Conservation (phyloP, 2,113 vertebrate species). For the Alethe diademata region DNA sequence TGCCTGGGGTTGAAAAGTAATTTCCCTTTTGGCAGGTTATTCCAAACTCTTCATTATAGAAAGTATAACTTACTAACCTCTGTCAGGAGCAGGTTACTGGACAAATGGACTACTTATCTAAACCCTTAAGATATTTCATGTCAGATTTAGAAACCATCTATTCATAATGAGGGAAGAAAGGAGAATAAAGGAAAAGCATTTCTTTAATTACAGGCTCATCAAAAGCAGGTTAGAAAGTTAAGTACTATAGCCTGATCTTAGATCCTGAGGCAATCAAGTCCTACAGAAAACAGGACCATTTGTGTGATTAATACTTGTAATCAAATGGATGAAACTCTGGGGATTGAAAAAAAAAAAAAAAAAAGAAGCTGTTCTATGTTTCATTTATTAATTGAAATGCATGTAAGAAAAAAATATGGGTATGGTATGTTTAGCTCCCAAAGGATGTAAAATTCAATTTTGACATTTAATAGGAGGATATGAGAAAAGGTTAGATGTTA, state of each 20-base stretch:
- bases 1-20: not conserved
- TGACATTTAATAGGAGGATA: constrained; percentile 42
- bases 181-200: constrained; percentile 34
- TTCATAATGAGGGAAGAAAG: constrained; percentile 18
- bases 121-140: not conserved
- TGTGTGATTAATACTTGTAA: not conserved
- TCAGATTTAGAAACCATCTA: not conserved
- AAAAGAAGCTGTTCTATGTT: not conserved
- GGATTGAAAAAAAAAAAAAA: not conserved
- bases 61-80: not conserved
- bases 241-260: not conserved
- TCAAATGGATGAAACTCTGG: not conserved
- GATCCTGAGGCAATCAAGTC: constrained; percentile 3
- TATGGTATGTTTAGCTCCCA: not conserved
- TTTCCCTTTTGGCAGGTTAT: not conserved
- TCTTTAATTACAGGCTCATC: constrained; percentile 56
- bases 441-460: constrained; percentile 34
- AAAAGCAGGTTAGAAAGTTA: constrained; percentile 59
- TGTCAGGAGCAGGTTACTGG: not conserved
- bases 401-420: not conserved
- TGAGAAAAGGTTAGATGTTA: constrained; percentile 42
- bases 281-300: constrained; percentile 2
- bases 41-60: not conserved
- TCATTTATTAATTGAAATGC: constrained; percentile 27
- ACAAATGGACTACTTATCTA: not conserved